Evolutionary conservation across 2,797 vertebrate genomes (phyloP).

Genomic region (Tinamus major): DNA sequence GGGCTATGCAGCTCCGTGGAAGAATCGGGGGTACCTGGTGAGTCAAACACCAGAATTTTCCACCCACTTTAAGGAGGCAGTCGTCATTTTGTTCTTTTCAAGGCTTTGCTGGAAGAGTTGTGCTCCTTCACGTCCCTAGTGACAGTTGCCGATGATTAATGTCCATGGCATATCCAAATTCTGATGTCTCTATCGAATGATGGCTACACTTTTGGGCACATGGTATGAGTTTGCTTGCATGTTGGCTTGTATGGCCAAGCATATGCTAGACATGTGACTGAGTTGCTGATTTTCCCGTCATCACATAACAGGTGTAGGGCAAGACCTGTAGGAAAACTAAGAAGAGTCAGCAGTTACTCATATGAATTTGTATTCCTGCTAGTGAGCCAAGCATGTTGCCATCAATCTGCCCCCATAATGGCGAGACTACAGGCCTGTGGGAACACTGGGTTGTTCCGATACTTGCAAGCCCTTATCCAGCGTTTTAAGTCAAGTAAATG

Average conservation of each 20-base stretch:
- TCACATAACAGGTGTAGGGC: background rate
- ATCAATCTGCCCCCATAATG: accelerated
- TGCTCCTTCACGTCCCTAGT: background rate
- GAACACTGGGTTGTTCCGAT: background rate
- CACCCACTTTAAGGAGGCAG: background rate
- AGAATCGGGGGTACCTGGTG: background rate
- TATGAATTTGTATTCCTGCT: background rate
- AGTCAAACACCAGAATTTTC: background rate
- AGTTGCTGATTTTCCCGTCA: background rate
- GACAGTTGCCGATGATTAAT: background rate
- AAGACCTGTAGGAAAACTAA: background rate
- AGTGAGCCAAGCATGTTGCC: background rate
- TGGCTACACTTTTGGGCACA: accelerated
- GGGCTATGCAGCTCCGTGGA: background rate
- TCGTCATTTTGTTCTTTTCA: background rate
- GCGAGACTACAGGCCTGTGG: background rate
- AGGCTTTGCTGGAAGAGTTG: background rate
- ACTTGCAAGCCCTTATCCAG: background rate
- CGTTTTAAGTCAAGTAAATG: background rate
- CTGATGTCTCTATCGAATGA: background rate
- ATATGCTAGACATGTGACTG: background rate
- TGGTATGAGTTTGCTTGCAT: background rate
- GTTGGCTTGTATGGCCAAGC: background rate
- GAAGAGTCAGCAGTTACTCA: background rate
- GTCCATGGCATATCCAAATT: background rate